Base-by-base conservation (phyloP, 2,888 invertebrate genomes). In the Agonopterix heracliana region DNA sequence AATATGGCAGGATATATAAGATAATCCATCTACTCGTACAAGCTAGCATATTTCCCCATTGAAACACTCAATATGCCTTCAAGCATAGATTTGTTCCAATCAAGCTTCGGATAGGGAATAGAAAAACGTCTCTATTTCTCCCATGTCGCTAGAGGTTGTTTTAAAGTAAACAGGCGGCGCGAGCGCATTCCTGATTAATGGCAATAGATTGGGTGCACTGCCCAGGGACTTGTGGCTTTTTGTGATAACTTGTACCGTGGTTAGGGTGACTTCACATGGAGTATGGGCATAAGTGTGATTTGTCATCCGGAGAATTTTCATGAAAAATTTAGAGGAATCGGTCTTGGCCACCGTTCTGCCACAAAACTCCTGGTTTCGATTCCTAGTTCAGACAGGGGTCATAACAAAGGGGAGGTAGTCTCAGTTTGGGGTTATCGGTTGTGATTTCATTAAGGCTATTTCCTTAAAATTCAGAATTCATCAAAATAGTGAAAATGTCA, bases 161-260 rank as follows among this genome's bases (percentile, higher is more conserved):
- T 55, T 63, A 60, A 63, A 68, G 63, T 64, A 69, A 72, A 73
- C 65, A 68, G 57, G 62, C 62, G 59, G 41, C 41, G 41, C 41
- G 41, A 66, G 64, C 59, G 66, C 73, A 78, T 77, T 78, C 71
- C 64, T 64, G 79, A 79, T 81, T 78, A 81, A 81, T 81, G 68
- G 78, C 65, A 53, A 65, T 61, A 75, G 79, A 80, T 81, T 78
- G 74, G 66, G 58, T 64, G 59, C 59, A 60, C 51, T 48, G 51
- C 48, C 45, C 45, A 48, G 55, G 57, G 64, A 56, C 61, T 54
- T 57, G 62, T 49, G 54, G 48, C 44, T 41, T 41, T 51, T 54
- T 54, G 26, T 46, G 45, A 44, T 54, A 53, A 55, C 53, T 45
- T 45, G 41, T 47, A 41, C 49, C 50, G 48, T 26, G 34, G 53